Evolutionary conservation across 2,888 invertebrate species (phyloP).

Genomic region (Isoperla grammatica): DNA sequence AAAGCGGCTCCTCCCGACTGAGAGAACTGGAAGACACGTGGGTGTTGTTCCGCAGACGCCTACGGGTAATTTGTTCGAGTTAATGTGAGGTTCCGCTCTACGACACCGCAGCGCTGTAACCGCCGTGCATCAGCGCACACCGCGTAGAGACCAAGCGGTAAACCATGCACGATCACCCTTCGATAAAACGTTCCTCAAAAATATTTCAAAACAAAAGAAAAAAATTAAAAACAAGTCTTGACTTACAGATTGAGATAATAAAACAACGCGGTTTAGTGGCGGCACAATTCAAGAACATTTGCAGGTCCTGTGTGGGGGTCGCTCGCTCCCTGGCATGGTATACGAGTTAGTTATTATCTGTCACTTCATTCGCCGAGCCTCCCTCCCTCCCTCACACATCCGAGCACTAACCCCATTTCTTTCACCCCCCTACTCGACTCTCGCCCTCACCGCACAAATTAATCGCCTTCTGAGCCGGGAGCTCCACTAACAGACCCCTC

Average conservation of each 20-base stretch:
- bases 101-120: no score
- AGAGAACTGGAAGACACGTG: not conserved
- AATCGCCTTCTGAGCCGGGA: slow-evolving; percentile 18
- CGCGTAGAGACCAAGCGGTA: no score
- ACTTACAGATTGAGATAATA: no score
- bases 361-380: slow-evolving; percentile 12
- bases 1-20: no score
- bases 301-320: not conserved
- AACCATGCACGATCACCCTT: no score
- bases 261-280: no score
- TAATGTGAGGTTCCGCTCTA: not conserved
- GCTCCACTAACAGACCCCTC: slow-evolving; percentile 18
- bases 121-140: no score
- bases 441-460: slow-evolving; percentile 24
- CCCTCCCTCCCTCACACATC: slow-evolving; percentile 14
- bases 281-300: no score
- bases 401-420: slow-evolving; percentile 20
- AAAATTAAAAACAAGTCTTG: no score
- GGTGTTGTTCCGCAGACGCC: not conserved
- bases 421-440: slow-evolving; percentile 20
- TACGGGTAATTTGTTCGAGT: slow-evolving; percentile 12
- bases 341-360: slow-evolving; percentile 11
- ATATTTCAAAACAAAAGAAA: no score
- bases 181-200: no score
- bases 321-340: no score